phyloP scores from a whole-genome alignment of 1,140 invertebrate species.

The Drosophila mayri region DNA sequence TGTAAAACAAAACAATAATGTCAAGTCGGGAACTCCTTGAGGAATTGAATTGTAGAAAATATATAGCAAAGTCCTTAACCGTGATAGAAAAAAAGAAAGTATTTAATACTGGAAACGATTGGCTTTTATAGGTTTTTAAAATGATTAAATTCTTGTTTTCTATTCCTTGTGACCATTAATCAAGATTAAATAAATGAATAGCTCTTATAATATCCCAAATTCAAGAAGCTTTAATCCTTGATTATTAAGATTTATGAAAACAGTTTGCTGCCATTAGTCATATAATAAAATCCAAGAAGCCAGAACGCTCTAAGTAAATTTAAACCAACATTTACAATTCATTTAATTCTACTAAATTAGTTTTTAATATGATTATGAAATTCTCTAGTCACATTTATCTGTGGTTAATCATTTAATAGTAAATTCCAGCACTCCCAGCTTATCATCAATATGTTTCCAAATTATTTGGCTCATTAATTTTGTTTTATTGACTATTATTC shows the following conservation, averaged over 20 bases:
- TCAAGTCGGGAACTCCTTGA: slow-evolving; percentile 28
- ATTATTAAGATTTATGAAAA: background rate
- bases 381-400: background rate
- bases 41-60: slow-evolving; percentile 15
- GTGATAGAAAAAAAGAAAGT: background rate
- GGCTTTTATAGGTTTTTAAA: background rate
- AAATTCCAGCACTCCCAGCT: background rate
- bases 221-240: background rate
- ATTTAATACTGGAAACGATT: background rate
- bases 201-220: too few species aligned
- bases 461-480: slow-evolving; percentile 30
- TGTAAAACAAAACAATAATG: slow-evolving; percentile 75
- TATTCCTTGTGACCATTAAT: background rate
- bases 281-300: background rate
- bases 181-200: background rate
- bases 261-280: too few species aligned
- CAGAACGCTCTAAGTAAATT: background rate
- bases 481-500: slow-evolving; percentile 24
- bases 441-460: slow-evolving; percentile 1
- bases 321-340: background rate
- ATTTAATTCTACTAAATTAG: background rate
- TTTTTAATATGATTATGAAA: background rate
- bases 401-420: background rate
- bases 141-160: background rate
- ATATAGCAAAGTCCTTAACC: background rate